Conservation (phyloP, 2,113 vertebrate genomes). For the Laticauda colubrina region DNA sequence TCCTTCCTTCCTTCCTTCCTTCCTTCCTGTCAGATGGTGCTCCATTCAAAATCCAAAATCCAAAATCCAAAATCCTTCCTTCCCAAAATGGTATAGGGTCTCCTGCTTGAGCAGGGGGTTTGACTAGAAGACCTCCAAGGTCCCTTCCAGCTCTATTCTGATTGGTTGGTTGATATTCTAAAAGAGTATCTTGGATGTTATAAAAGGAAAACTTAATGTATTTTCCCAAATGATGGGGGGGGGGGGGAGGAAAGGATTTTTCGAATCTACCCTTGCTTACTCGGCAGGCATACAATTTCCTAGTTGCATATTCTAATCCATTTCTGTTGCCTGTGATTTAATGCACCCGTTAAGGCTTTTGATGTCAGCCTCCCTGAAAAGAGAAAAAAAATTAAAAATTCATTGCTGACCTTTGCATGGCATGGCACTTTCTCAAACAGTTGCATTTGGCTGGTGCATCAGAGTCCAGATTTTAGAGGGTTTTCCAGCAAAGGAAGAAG, state of each 20-base stretch:
- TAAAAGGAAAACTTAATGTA: background rate
- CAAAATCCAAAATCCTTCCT: no score
- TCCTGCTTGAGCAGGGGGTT: no score
- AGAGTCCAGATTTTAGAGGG: constrained; percentile 6
- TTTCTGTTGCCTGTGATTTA: constrained; percentile 49
- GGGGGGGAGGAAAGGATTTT: background rate
- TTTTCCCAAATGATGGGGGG: background rate
- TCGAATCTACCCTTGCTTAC: background rate
- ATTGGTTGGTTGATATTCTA: background rate
- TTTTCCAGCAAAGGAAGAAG: constrained; percentile 39
- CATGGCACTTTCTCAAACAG: constrained; percentile 41
- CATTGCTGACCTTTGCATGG: constrained; percentile 60
- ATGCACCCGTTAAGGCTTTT: constrained; percentile 59
- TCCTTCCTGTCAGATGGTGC: no score
- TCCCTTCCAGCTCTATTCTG: no score
- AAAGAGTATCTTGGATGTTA: background rate
- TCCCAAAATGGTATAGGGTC: no score
- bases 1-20: no score
- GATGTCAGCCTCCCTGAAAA: constrained; percentile 49
- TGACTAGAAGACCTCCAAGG: no score
- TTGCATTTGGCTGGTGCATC: background rate
- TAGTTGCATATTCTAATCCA: constrained; percentile 60
- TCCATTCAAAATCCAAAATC: no score
- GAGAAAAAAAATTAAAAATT: constrained; percentile 58
- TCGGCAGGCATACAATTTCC: background rate